phyloP scores from a whole-genome alignment of 2,888 invertebrate genomes.

The Drosophila mettleri region DNA sequence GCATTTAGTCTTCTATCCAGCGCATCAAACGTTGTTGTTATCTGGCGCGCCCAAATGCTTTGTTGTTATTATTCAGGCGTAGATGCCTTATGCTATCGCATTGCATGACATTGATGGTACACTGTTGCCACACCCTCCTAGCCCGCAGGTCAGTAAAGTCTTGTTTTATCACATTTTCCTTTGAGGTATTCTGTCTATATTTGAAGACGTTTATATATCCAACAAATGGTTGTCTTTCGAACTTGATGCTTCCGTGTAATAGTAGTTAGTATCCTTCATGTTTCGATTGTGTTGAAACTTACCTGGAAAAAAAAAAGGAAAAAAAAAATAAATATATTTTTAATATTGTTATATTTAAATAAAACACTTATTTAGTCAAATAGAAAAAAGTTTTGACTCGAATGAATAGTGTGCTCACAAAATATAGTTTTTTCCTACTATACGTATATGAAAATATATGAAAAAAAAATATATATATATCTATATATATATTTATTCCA shows the following conservation, averaged over 20 bases:
- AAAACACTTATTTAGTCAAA: too few species aligned
- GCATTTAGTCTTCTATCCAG: not conserved
- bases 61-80: conserved; percentile 15
- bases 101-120: conserved; percentile 65
- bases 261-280: not conserved
- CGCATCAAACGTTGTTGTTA: too few species aligned
- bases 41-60: conserved; percentile 16
- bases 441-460: too few species aligned
- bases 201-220: not conserved
- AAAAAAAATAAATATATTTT: not conserved
- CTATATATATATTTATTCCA: too few species aligned
- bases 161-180: not conserved
- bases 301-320: not conserved
- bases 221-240: not conserved
- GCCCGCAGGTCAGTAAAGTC: conserved; percentile 1
- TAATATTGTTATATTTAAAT: not conserved
- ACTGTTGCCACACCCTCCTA: conserved; percentile 38
- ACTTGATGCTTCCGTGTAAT: not conserved
- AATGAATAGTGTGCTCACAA: too few species aligned
- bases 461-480: too few species aligned
- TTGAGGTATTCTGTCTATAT: not conserved
- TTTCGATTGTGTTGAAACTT: not conserved
- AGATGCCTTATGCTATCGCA: conserved; percentile 38
- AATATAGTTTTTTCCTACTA: too few species aligned
- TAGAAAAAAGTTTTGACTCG: too few species aligned